Conservation (phyloP, 2,797 vertebrate genomes). For the Onychomys leucogaster region DNA sequence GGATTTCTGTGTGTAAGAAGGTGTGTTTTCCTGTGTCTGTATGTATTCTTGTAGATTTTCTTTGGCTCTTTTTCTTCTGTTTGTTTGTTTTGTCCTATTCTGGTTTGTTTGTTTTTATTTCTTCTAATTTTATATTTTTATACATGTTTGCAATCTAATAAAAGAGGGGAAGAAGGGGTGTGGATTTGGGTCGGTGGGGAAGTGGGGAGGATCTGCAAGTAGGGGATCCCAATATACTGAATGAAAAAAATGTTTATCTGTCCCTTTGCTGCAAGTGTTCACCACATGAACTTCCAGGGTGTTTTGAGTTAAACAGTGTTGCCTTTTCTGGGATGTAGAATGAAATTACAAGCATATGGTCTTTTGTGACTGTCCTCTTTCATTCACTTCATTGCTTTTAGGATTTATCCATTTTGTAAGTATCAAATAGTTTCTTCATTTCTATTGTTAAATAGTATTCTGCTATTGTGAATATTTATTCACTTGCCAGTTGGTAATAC, state of each 20-base stretch:
- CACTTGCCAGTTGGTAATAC: not conserved
- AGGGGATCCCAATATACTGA: not conserved
- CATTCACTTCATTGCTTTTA: not conserved
- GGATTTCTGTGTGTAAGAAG: not conserved
- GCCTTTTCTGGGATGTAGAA: not conserved
- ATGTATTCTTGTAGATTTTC: not conserved
- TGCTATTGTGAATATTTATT: not conserved
- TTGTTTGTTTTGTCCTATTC: not conserved
- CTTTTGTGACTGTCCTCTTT: not conserved
- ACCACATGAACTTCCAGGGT: not conserved
- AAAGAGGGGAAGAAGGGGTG: not conserved
- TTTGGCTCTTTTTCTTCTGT: not conserved
- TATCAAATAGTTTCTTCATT: not conserved
- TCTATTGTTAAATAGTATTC: not conserved
- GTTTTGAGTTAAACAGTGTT: not conserved
- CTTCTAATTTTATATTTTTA: not conserved
- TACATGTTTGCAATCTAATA: not conserved
- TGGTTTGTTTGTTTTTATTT: not conserved
- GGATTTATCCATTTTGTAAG: not conserved
- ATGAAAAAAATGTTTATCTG: not conserved
- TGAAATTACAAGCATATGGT: not conserved
- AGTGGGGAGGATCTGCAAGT: not conserved
- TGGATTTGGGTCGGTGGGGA: not conserved
- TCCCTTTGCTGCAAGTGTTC: not conserved
- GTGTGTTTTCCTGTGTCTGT: not conserved